A percentile compares a stretch with the other conserved stretches of the same genome.
Evolutionary conservation across 2,797 vertebrate genomes (phyloP).

Genomic region (Vultur gryphus): DNA sequence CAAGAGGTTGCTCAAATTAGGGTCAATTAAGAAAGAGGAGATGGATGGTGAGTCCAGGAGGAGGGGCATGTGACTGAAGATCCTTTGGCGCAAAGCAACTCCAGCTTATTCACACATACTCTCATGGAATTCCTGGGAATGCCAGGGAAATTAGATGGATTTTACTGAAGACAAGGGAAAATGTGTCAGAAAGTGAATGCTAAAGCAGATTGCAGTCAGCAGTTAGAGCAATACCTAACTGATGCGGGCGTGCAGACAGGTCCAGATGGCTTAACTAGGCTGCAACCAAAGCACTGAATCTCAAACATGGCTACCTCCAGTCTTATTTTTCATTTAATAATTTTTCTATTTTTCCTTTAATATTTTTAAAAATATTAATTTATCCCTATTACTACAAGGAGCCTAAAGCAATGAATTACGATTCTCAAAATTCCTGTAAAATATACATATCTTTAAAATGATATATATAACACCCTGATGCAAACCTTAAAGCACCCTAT

Average conservation of each 20-base stretch:
- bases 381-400: neutral
- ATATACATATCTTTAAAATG: neutral
- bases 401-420: neutral
- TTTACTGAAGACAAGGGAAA: neutral
- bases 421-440: neutral
- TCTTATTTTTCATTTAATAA: neutral
- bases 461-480: neutral
- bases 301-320: neutral
- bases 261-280: neutral
- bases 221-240: neutral
- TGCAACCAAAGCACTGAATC: neutral
- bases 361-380: neutral
- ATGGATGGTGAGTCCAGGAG: neutral
- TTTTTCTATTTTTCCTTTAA: neutral
- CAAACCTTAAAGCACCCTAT: neutral
- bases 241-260: neutral
- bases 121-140: neutral
- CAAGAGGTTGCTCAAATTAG: neutral
- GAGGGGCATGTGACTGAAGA: neutral
- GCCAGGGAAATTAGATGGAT: neutral
- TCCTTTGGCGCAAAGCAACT: neutral
- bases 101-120: neutral
- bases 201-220: neutral
- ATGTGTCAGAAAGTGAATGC: neutral
- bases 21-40: neutral